phyloP scores from a whole-genome alignment of 2,797 vertebrate genomes.

The Urosaurus nigricauda region DNA sequence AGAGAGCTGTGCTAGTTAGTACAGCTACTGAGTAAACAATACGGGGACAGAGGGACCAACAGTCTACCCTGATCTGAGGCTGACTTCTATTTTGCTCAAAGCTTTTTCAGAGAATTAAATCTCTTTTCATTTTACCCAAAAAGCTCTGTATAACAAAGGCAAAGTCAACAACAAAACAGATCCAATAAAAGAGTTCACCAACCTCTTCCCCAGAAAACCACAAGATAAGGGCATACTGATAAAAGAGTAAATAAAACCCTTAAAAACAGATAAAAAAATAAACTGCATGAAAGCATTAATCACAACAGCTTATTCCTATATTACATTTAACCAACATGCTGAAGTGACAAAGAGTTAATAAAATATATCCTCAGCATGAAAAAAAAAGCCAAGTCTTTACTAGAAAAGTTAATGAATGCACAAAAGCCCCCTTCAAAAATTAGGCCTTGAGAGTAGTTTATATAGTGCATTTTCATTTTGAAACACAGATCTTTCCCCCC shows the following conservation, averaged over 20 bases:
- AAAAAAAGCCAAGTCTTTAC: neutral
- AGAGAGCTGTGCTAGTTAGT: neutral
- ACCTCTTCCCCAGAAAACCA: neutral
- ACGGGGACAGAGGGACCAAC: neutral
- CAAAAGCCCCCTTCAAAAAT: neutral
- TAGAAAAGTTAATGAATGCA: neutral
- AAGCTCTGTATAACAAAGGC: neutral
- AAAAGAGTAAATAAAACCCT: slow-evolving; percentile 27
- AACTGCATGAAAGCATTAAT: neutral
- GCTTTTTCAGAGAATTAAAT: neutral
- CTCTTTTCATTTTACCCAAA: slow-evolving; percentile 14
- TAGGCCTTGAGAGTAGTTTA: neutral
- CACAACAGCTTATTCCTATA: slow-evolving; percentile 6
- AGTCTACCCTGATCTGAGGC: neutral
- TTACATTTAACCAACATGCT: neutral
- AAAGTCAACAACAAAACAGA: neutral
- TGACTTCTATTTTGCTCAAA: neutral
- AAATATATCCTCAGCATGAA: neutral
- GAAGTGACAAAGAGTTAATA: neutral
- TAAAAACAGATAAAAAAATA: neutral
- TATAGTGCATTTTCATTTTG: neutral
- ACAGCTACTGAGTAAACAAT: neutral
- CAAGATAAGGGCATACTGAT: neutral
- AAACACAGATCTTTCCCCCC: neutral
- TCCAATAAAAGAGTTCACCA: neutral